Percentiles rank a stretch among this genome's conserved stretches.
Evolutionary conservation across 2,113 vertebrate species (phyloP).

Genomic region (Columba janthina): DNA sequence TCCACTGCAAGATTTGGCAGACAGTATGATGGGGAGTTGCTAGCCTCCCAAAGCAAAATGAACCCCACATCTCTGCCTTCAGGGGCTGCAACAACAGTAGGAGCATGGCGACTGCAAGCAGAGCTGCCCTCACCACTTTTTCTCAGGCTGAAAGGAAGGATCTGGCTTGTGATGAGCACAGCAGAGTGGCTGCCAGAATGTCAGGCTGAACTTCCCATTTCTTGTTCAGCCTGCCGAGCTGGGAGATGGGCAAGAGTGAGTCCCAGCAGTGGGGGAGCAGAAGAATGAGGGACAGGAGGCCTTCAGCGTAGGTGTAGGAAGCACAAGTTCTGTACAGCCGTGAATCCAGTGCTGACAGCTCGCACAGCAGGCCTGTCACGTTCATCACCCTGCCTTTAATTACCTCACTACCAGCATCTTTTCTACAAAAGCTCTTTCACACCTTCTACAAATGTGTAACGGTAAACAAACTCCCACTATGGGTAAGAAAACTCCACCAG

Average conservation of each 20-base stretch:
- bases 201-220: background rate
- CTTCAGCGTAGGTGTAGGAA: background rate
- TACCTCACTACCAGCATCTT: background rate
- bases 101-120: background rate
- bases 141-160: background rate
- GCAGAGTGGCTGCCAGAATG: background rate
- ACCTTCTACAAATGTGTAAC: slow-evolving; percentile 54
- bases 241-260: accelerated
- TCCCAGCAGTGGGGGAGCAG: background rate
- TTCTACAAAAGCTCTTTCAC: slow-evolving; percentile 62
- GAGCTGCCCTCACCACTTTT: background rate
- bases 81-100: background rate
- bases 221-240: background rate
- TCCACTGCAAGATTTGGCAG: background rate
- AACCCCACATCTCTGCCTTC: background rate
- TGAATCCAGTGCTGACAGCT: background rate
- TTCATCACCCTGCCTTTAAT: slow-evolving; percentile 34
- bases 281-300: background rate
- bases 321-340: accelerated
- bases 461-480: slow-evolving; percentile 52
- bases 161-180: background rate
- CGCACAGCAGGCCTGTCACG: background rate
- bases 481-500: background rate
- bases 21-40: background rate
- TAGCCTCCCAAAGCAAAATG: background rate